Evolutionary conservation across 2,888 invertebrate genomes (phyloP).

Genomic region (Hypena proboscidalis): DNA sequence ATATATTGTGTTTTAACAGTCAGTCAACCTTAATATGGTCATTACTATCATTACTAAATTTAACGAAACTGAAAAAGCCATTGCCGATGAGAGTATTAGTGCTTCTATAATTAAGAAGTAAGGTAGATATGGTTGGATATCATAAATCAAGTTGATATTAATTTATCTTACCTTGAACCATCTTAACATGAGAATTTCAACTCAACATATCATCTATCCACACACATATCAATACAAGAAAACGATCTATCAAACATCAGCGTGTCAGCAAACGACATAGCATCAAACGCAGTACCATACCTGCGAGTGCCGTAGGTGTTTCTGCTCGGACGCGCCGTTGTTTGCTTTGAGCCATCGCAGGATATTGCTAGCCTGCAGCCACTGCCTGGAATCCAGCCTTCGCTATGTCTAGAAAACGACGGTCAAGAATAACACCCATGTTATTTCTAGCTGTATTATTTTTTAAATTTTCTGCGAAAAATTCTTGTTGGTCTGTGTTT

Average conservation of each 20-base stretch:
- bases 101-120: too few species aligned
- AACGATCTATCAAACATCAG: background rate
- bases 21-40: too few species aligned
- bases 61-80: too few species aligned
- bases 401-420: conserved; percentile 27
- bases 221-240: too few species aligned
- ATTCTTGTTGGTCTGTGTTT: background rate
- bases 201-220: too few species aligned
- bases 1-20: too few species aligned
- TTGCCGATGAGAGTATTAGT: too few species aligned
- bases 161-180: too few species aligned
- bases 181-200: too few species aligned
- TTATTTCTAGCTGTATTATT: conserved; percentile 17
- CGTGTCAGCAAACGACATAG: background rate
- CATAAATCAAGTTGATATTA: too few species aligned
- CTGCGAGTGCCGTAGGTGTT: conserved; percentile 43
- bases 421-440: conserved; percentile 22
- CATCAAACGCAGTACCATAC: conserved; percentile 1
- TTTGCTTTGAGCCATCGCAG: conserved; percentile 54
- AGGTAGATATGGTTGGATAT: too few species aligned
- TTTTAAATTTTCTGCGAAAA: background rate
- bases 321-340: conserved; percentile 50
- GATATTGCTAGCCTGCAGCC: conserved; percentile 64
- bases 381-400: conserved; percentile 22
- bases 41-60: too few species aligned